Base-by-base conservation (phyloP, 2,888 invertebrate genomes). In the Platerodrilus igneus region DNA sequence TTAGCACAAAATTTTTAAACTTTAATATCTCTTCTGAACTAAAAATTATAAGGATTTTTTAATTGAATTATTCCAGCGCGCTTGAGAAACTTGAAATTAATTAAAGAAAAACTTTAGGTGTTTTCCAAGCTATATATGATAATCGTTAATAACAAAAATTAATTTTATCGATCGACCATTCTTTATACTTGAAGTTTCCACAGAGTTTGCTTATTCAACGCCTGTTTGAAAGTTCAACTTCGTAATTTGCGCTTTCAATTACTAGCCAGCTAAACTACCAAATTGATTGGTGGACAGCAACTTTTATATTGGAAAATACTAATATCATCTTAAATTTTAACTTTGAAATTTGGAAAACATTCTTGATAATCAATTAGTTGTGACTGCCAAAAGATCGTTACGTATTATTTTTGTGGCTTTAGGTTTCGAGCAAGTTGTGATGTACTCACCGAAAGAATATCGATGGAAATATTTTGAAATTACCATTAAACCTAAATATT, bases 101-200 rank as follows among this genome's bases (percentile, higher is more conserved):
- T 64, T 62, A 63, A 62, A 63, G 62, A 63, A 62, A 64, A 64
- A 62, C 60, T 57, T 53, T 54, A 56, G 58, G 60, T 55, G 53
- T 59, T 62, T n/a, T 55, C 54, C 54, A 47, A 53, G 59, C 59
- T 60, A 64, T 64, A 64, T 63, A 64, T 66, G 64, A 64, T 64
- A 64, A 65, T 64, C 64, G 63, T 64, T 64, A 64, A 64, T 64
- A 64, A 63, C 63, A 63, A 62, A 64, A 66, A 65, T 64, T 63
- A 62, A 64, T 62, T 63, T 61, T 58, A 63, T 64, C 63, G 64
- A 66, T 63, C 58, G 52, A 44, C 19, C 38, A 37, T 52, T 47
- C 55, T 53, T 55, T 53, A 56, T 51, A 54, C 30, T 45, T 31
- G 45, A 53, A 56, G 53, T 49, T 53, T 51, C 36, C 43, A 42